Conservation (phyloP, 1,140 invertebrate species). For the Leptopilina clavipes region DNA sequence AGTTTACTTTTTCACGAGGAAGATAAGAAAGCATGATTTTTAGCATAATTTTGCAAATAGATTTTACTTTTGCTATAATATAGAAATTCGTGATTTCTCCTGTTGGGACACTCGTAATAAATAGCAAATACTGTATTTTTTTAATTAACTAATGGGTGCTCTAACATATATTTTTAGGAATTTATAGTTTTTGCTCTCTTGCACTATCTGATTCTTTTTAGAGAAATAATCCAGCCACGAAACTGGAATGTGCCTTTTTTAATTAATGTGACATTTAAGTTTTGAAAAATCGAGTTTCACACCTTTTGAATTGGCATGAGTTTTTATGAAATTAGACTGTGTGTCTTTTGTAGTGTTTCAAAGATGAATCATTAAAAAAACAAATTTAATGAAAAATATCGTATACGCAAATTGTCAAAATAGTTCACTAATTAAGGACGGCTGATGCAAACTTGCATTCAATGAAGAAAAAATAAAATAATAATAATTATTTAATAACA, state of each 20-base stretch:
- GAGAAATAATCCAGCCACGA: not conserved
- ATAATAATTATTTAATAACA: too few relatives aligned
- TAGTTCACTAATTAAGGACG: too few relatives aligned
- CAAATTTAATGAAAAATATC: not conserved
- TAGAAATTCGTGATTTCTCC: conserved; percentile 1
- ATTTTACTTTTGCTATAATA: not conserved
- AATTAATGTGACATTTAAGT: not conserved
- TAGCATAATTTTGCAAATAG: conserved; percentile 13
- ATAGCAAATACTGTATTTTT: not conserved
- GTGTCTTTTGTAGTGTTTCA: conserved; percentile 8
- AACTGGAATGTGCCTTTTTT: not conserved
- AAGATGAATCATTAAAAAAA: not conserved
- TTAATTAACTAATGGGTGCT: conserved; percentile 23
- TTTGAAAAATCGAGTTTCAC: not conserved
- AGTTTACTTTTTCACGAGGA: not conserved
- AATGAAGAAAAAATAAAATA: too few relatives aligned
- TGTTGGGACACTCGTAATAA: not conserved
- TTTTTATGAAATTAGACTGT: not conserved
- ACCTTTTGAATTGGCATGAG: conserved; percentile 17
- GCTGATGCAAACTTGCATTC: too few relatives aligned
- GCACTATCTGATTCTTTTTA: conserved; percentile 9
- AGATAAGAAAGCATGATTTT: conserved; percentile 36
- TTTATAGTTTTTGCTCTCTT: conserved; percentile 18
- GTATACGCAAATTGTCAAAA: not conserved
- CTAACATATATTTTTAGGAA: not conserved